Base-by-base conservation (phyloP, 2,797 vertebrate genomes). In the Sphaeramia orbicularis region DNA sequence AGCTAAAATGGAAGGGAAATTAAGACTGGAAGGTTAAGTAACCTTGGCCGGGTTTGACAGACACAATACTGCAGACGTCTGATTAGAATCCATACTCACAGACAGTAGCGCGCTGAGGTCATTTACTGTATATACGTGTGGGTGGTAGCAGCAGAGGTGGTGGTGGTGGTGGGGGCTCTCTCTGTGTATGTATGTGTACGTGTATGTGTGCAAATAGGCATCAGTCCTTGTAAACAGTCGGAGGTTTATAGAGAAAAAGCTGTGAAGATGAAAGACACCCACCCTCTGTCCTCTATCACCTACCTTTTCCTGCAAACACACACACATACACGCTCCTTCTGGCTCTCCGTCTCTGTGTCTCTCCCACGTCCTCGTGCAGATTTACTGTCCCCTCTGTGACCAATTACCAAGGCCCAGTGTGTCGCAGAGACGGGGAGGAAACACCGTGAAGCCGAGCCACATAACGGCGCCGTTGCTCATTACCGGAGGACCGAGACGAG, bases 341-440 rank as follows among this genome's bases (percentile, higher is more conserved):
- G 27, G 49, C 84, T 72, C 44, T 24, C 36, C 21, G 36, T 84
- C 71, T 75, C 50, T 21, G 66, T 76, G 69, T 83, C 74, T 84
- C 86, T 85, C 81, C 79, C 78, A 82, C 68, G 68, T 89, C 89
- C 88, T 91, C 85, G 69, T 68, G 75, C 88, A 89, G 89, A 93
- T 93, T 91, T 88, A 90, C 86, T 88, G 90, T 93, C 82, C 83
- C 88, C 86, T 93, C 90, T 92, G 92, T 93, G 91, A 91, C 90
- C 90, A 92, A 91, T 93, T 93, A 92, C 83, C 86, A 73, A 67
- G 79, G 83, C 87, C 85, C 81, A 71, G 84, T 75, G 77, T 88
- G 81, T 87, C 66, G 66, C 86, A 65, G 84, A 89, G 80, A 89
- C 49, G 62, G 74, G 62, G 69, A 86, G 82, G 88, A 80, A 83